phyloP scores from a whole-genome alignment of 2,888 invertebrate species.

The Plebejus anna region DNA sequence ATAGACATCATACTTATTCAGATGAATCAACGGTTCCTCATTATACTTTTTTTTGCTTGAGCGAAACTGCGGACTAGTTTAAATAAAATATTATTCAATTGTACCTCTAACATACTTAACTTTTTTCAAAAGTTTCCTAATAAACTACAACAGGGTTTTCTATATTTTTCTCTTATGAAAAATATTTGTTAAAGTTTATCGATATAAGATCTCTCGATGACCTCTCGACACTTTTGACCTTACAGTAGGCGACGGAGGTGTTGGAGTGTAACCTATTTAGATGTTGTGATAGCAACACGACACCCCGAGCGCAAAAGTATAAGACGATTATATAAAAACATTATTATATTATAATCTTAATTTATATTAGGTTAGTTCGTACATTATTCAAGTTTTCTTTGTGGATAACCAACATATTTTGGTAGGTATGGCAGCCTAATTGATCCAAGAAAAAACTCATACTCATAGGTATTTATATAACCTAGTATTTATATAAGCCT shows the following conservation, averaged over 20 bases:
- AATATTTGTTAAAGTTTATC: background rate
- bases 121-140: too few relatives aligned
- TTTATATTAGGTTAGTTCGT: too few relatives aligned
- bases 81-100: background rate
- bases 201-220: slow-evolving; percentile 12
- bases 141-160: background rate
- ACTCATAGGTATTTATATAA: too few relatives aligned
- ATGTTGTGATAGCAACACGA: slow-evolving; percentile 15
- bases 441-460: too few relatives aligned
- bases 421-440: too few relatives aligned
- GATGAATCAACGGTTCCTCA: background rate
- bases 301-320: background rate
- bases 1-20: background rate
- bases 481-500: too few relatives aligned
- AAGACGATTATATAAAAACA: background rate
- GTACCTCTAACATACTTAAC: too few relatives aligned
- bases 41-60: background rate
- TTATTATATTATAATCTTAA: too few relatives aligned
- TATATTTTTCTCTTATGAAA: background rate
- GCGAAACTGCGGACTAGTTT: background rate
- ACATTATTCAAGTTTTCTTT: too few relatives aligned
- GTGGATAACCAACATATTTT: too few relatives aligned
- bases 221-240: slow-evolving; percentile 25
- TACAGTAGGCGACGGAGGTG: slow-evolving; percentile 18
- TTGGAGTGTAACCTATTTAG: slow-evolving; percentile 22